Conservation (phyloP, 2,888 invertebrate genomes). For the Nomada lathburiana region DNA sequence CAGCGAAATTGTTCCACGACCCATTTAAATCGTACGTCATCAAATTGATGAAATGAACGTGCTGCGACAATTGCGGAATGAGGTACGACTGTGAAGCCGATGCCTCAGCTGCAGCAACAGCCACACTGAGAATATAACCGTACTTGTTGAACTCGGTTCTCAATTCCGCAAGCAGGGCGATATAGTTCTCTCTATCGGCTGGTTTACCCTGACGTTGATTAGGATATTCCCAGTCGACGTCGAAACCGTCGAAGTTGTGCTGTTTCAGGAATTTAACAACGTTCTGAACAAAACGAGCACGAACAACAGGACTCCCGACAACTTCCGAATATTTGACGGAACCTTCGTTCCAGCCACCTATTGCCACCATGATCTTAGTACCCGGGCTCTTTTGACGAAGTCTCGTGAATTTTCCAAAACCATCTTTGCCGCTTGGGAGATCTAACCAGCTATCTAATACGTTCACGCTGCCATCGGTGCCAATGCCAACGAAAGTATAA, state of each 20-base stretch:
- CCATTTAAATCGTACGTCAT: slow-evolving; percentile 92
- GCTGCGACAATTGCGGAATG: slow-evolving; percentile 86
- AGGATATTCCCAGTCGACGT: slow-evolving; percentile 91
- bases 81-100: slow-evolving; percentile 87
- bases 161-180: slow-evolving; percentile 86
- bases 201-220: slow-evolving; percentile 85
- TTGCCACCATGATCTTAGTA: slow-evolving; percentile 87
- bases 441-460: slow-evolving; percentile 88
- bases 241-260: slow-evolving; percentile 89
- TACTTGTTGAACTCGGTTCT: slow-evolving; percentile 85
- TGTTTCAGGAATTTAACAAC: slow-evolving; percentile 85
- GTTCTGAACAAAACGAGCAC: slow-evolving; percentile 87
- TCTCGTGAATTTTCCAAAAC: slow-evolving; percentile 85
- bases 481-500: slow-evolving; percentile 90
- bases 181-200: slow-evolving; percentile 86
- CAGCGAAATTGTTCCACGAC: slow-evolving; percentile 88
- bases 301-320: slow-evolving; percentile 83
- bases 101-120: slow-evolving; percentile 86
- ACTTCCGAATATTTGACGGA: slow-evolving; percentile 87
- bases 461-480: slow-evolving; percentile 84
- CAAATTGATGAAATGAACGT: slow-evolving; percentile 88
- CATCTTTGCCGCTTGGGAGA: slow-evolving; percentile 86
- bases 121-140: slow-evolving; percentile 78
- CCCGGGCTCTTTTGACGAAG: slow-evolving; percentile 86
- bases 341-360: slow-evolving; percentile 90